Evolutionary conservation across 2,797 vertebrate species (phyloP), one percentile per base, ranked within the genome.

Genomic region (Aeoliscus strigatus): DNA sequence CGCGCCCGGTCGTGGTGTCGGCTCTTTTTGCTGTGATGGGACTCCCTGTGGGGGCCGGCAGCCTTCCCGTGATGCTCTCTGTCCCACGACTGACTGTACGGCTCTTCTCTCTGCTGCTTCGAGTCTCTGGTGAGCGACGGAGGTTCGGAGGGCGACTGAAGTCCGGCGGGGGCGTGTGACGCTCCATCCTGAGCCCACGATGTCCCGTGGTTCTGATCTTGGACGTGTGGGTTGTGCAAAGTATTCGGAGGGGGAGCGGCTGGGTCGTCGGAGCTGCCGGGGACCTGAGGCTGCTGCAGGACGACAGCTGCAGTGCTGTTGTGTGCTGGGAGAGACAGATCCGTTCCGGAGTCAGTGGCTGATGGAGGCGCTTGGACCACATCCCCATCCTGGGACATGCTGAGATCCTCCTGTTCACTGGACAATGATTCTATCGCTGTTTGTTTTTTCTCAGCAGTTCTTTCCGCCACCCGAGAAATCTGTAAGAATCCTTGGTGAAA

Each of bases 71-170:
- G 82, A 37, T 85, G 88, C 39, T 93, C 92, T 18, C 78, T 73
- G 47, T 93, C 92, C 91, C 92, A 94, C 8, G 90, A 90, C 71
- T 96, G 93, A 0, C 81, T 89, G 63, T 91, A 90, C 11, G 80
- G 85, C 63, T 91, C 91, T 66, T 96, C 93, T 4, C 3, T 21
- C 3, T 75, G 70, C 34, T 86, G 88, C 63, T 89, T 90, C 45
- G 74, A 54, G 18, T 93, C 91, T 82, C 89, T 94, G 61, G 63
- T 70, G 38, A 76, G 77, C 51, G 86, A 81, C n/a, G 84, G 73
- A 35, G 88, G 80, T 12, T 89, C 85, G 1, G 87, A 53, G 70
- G 65, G 21, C 9, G 41, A 27, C 74, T 85, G 16, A 73, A 51
- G 84, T 62, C 52, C 86, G 39, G 60, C 51, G 28, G 68, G 78